Percentiles rank a stretch among this genome's conserved stretches.
Evolutionary conservation across 2,113 vertebrate species (phyloP).

Genomic region (Gopherus evgoodei): DNA sequence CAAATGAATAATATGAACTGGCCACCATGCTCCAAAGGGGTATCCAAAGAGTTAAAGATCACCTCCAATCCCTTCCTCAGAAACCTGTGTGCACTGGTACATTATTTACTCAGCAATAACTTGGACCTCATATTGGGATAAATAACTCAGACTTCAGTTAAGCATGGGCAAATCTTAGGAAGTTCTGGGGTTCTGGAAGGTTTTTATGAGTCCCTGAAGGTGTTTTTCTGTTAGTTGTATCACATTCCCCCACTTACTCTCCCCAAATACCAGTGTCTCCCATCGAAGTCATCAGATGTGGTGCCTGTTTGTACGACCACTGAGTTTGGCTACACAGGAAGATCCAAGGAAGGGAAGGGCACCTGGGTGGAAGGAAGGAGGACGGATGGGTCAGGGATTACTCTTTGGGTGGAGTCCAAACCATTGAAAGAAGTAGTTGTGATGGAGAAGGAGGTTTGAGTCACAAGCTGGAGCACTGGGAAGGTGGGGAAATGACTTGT

Average conservation of each 20-base stretch:
- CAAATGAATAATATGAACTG: neutral
- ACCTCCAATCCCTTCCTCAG: neutral
- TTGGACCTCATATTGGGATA: neutral
- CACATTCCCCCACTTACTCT: neutral
- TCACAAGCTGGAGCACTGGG: constrained; percentile 1
- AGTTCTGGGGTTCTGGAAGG: neutral
- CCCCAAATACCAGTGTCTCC: neutral
- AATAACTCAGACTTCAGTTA: neutral
- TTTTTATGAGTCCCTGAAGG: neutral
- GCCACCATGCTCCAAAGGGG: neutral
- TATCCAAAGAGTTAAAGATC: neutral
- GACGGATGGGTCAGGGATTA: neutral
- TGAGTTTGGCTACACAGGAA: neutral
- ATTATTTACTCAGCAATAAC: neutral
- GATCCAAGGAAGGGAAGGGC: neutral
- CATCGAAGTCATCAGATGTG: neutral
- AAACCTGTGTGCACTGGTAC: neutral
- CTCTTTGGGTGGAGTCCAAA: neutral
- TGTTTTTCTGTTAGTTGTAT: neutral
- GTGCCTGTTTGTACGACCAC: neutral
- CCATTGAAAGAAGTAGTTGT: neutral
- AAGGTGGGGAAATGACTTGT: neutral
- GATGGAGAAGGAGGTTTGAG: neutral
- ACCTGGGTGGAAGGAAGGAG: neutral
- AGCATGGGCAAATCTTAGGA: neutral